These are phyloP conservation scores for Agelas oroides DNA, from an alignment of 37 sponge, comb jelly and placozoan species.

Conservation along the genomic window DNA sequence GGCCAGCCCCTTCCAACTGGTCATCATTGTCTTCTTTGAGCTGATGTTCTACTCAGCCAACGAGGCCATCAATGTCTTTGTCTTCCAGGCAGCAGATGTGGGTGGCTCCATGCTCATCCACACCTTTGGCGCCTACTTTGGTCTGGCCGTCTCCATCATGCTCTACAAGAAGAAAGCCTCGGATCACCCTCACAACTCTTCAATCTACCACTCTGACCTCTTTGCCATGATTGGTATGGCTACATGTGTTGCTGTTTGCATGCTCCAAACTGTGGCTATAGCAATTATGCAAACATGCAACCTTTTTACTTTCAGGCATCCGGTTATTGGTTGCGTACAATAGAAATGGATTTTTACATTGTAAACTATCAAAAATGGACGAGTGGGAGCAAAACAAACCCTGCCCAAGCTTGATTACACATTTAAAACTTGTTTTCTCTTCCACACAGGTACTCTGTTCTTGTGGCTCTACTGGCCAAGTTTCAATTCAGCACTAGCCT, in stretches of 20 bases:
- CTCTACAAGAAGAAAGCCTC: constrained; percentile 73
- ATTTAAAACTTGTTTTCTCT: no score
- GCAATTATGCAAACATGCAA: no score
- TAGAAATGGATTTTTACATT: no score
- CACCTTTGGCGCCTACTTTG: constrained; percentile 97
- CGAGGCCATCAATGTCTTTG: constrained; percentile 67
- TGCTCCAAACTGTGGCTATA: no score
- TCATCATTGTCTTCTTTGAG: constrained; percentile 88
- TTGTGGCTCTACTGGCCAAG: constrained; percentile 98
- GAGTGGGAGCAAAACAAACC: no score
- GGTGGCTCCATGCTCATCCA: constrained; percentile 96
- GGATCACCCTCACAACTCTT: constrained; percentile 61
- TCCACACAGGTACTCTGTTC: constrained; percentile 78
- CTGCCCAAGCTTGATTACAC: no score
- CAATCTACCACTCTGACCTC: constrained; percentile 85
- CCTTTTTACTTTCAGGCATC: no score
- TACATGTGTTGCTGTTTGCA: no score
- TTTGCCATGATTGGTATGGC: constrained; percentile 93
- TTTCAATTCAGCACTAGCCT: constrained; percentile 87
- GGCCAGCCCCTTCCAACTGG: constrained; percentile 84
- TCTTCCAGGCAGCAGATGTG: constrained; percentile 84
- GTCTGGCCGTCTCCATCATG: constrained; percentile 78
- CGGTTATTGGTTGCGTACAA: no score
- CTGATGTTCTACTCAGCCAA: constrained; percentile 86
- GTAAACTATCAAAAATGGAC: no score